Evolutionary conservation across 2,113 vertebrate species (phyloP).

Genomic region (Tiliqua scincoides): DNA sequence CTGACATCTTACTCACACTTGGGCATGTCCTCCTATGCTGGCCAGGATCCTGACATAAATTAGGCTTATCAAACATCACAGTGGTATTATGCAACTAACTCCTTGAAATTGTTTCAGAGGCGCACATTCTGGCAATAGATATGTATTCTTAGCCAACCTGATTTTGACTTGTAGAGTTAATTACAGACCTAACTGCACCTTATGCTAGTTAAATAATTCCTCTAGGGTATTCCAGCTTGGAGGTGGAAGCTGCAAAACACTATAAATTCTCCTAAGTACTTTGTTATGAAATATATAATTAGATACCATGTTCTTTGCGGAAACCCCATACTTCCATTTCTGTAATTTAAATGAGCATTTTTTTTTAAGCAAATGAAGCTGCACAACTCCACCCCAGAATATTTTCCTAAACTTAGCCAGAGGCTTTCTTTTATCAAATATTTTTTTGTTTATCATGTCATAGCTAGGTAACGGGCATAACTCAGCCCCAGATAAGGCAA

Average conservation of each 20-base stretch:
- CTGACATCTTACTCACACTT: neutral
- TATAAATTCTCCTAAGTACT: neutral
- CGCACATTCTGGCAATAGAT: neutral
- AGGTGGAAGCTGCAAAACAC: constrained; percentile 1
- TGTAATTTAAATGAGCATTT: neutral
- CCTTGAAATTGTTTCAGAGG: neutral
- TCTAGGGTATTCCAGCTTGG: neutral
- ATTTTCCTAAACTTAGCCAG: neutral
- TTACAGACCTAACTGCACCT: neutral
- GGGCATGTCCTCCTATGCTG: neutral
- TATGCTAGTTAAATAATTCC: neutral
- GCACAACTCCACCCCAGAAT: neutral
- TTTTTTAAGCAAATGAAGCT: constrained; percentile 5
- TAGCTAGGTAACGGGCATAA: constrained; percentile 12
- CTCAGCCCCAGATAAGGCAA: neutral
- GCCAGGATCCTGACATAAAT: neutral
- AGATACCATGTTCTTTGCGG: neutral
- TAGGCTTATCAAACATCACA: neutral
- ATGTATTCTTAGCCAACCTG: neutral
- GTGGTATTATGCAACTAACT: neutral
- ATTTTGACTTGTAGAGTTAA: constrained; percentile 20
- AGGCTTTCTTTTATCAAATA: constrained; percentile 11
- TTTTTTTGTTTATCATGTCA: constrained; percentile 12
- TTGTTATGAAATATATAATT: constrained; percentile 26
- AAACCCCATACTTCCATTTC: constrained; percentile 3